Conservation (phyloP, 1,140 invertebrate species). For the Venustaconcha ellipsiformis region DNA sequence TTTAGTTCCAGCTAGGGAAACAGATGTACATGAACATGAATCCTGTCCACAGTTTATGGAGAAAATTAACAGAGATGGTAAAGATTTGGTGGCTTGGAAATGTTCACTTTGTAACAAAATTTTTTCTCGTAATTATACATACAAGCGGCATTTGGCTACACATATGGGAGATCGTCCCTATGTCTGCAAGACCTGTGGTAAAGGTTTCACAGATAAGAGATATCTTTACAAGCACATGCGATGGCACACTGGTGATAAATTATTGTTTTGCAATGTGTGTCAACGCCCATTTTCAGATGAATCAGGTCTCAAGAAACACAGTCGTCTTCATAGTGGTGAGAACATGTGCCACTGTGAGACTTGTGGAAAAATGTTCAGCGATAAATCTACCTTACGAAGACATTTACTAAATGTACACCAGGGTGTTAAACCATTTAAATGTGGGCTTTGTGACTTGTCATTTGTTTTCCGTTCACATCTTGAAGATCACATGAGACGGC, state of each 20-base stretch:
- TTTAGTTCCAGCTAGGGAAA: no score
- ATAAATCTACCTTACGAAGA: conserved; percentile 1
- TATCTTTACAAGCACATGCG: background rate
- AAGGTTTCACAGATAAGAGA: background rate
- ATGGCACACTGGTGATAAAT: conserved; percentile 1
- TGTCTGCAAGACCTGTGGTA: conserved; percentile 2
- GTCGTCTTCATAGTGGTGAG: background rate
- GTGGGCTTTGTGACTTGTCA: background rate
- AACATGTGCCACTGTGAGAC: background rate
- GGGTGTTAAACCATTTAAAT: conserved; percentile 6
- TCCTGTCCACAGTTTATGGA: no score
- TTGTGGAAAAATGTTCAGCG: conserved; percentile 7
- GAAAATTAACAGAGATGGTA: no score
- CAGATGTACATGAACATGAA: no score
- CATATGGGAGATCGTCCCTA: conserved; percentile 4
- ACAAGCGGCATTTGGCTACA: background rate
- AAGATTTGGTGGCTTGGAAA: background rate
- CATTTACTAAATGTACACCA: background rate
- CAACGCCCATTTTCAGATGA: background rate
- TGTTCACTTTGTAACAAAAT: conserved; percentile 3
- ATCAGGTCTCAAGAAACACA: conserved; percentile 5
- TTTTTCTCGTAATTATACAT: background rate
- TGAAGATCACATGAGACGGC: conserved; percentile 7
- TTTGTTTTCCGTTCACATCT: background rate
- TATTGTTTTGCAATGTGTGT: background rate